A percentile compares a stretch with the other conserved stretches of the same genome.
Conservation (phyloP, 1,140 invertebrate species). For the Palaemon carinicauda region DNA sequence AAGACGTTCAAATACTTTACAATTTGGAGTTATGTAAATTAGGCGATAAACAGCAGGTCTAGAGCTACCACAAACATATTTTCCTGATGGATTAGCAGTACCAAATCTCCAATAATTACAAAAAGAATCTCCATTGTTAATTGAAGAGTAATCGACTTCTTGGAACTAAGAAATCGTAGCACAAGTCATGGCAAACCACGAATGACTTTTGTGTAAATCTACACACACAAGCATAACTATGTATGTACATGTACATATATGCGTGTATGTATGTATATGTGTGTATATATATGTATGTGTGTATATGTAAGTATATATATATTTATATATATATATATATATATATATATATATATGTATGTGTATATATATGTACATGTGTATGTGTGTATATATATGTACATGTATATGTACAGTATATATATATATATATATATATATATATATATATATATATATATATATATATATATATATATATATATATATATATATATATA, state of each 20-base stretch:
- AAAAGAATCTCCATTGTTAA: too few relatives aligned
- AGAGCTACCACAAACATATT: too few relatives aligned
- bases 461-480: background rate
- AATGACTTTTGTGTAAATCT: too few relatives aligned
- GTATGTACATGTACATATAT: background rate
- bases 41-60: too few relatives aligned
- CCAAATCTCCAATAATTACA: too few relatives aligned
- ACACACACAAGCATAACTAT: too few relatives aligned
- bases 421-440: background rate
- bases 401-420: background rate
- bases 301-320: background rate
- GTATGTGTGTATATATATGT: background rate
- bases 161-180: too few relatives aligned
- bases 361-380: background rate
- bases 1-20: too few relatives aligned
- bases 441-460: background rate
- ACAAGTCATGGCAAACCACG: too few relatives aligned
- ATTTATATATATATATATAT: background rate
- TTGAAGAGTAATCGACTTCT: too few relatives aligned
- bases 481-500: background rate
- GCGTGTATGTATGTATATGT: background rate
- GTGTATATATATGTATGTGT: background rate
- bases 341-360: background rate
- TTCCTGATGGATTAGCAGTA: too few relatives aligned
- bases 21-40: too few relatives aligned